These are phyloP conservation scores for Tinea pellionella DNA, from an alignment of 2,888 invertebrate genomes.

Conservation along the genomic window DNA sequence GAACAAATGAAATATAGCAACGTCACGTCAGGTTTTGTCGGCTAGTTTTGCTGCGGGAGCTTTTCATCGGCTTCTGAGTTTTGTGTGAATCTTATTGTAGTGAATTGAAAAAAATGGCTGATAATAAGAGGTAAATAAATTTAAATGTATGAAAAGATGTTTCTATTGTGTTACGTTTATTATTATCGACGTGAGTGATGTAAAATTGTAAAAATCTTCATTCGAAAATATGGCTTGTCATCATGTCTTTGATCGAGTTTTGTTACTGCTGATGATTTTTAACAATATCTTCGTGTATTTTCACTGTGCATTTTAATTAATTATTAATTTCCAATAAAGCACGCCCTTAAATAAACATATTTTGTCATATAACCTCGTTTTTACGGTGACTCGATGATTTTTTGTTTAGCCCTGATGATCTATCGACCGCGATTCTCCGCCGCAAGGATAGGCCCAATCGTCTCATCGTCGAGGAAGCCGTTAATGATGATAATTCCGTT, in stretches of 20 bases:
- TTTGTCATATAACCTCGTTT: neutral
- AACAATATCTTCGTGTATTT: neutral
- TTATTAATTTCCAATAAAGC: neutral
- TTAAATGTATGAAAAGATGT: constrained; percentile 14
- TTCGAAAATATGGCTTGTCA: constrained; percentile 65
- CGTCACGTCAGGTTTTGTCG: constrained; percentile 44
- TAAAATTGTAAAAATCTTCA: constrained; percentile 27
- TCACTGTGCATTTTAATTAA: neutral
- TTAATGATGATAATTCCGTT: constrained; percentile 99
- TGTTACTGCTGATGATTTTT: constrained; percentile 22
- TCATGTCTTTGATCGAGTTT: constrained; percentile 42
- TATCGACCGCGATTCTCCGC: constrained; percentile 97
- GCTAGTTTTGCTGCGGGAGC: constrained; percentile 37
- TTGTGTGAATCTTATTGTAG: constrained; percentile 39
- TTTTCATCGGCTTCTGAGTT: constrained; percentile 42
- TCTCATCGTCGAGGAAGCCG: constrained; percentile 96
- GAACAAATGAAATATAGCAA: constrained; percentile 72
- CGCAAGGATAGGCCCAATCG: constrained; percentile 98
- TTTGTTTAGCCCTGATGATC: constrained; percentile 78
- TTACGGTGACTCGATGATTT: neutral
- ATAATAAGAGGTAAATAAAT: constrained; percentile 63
- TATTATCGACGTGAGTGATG: neutral
- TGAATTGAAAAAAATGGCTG: constrained; percentile 61
- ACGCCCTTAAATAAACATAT: neutral
- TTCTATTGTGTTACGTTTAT: neutral